Conservation (phyloP, 64 coral and sea anemone species). For the Dendronephthya gigantea region DNA sequence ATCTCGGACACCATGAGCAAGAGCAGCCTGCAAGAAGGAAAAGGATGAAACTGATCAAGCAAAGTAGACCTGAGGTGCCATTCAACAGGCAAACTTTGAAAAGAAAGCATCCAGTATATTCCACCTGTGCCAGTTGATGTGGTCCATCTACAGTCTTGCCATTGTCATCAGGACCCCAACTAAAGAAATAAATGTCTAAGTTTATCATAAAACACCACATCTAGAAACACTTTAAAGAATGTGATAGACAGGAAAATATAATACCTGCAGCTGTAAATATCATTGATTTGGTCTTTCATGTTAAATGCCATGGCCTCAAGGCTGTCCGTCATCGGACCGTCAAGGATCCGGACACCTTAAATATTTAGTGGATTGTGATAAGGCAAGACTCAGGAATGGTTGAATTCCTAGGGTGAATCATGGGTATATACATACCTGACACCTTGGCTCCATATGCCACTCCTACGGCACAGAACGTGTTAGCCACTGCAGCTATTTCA, state of each 20-base stretch:
- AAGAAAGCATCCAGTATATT: not conserved
- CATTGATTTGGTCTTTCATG: slow-evolving; percentile 79
- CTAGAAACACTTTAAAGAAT: no score
- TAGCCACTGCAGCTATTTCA: slow-evolving; percentile 87
- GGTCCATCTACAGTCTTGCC: slow-evolving; percentile 93
- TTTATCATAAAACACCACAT: no score
- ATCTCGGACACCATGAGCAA: slow-evolving; percentile 89
- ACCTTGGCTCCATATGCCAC: slow-evolving; percentile 97
- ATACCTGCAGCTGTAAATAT: slow-evolving; percentile 97
- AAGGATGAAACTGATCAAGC: no score
- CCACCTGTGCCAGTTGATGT: slow-evolving; percentile 87
- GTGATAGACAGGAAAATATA: no score
- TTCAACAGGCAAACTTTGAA: not conserved
- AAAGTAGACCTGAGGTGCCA: not conserved
- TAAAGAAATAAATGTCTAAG: no score
- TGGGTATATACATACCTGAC: slow-evolving; percentile 70
- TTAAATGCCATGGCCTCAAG: slow-evolving; percentile 99
- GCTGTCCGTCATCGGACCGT: slow-evolving; percentile 98
- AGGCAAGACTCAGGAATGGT: no score
- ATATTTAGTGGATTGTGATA: no score
- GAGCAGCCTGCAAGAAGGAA: slow-evolving; percentile 52
- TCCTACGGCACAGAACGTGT: slow-evolving; percentile 88
- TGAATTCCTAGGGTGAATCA: no score
- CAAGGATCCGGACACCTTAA: slow-evolving; percentile 95
- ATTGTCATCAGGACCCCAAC: slow-evolving; percentile 98